Base-by-base conservation (phyloP, 2,113 vertebrate species). In the Hemiscyllium ocellatum region DNA sequence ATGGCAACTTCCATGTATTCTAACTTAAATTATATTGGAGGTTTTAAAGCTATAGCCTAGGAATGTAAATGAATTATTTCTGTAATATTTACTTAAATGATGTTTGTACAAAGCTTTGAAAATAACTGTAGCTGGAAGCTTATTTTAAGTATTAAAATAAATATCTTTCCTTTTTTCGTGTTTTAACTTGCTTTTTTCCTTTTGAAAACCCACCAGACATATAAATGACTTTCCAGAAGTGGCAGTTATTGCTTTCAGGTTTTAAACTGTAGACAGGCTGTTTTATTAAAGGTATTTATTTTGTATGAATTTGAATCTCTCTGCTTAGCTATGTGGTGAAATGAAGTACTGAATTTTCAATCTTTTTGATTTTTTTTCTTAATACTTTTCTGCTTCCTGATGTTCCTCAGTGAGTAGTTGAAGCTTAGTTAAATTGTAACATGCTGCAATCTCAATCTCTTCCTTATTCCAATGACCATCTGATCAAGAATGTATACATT, bases 91-190 rank as follows among this genome's bases (percentile, higher is more conserved):
- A 50, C 42, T 94, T 19, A n/a, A 69, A 26, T 26, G 1, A 24
- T 69, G 24, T 37, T 65, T 91, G 56, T 91, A n/a, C 5, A 65
- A 5, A 90, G 17, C 50, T 22, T 95, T 70, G 66, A 70, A 70
- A 94, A 70, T 42, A 37, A 68, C n/a, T 10, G n/a, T 26, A 69
- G 33, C 66, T 20, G 37, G 69, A 69, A 24, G 22, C 37, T 93
- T 69, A 47, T 72, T 72, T 72, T 61, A 69, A 95, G 68, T 50
- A 95, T 95, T 95, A 95, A 94, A 94, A 47, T 0, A 95, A 95
- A 91, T 66, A 56, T 17, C 94, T 72, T 65, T 95, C 37, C 68
- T 33, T 94, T 93, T 94, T 94, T 68, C 6, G 22, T n/a, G 24
- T 26, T 95, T 95, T 22, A 22, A 66, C 19, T 17, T 26, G 13